Base-by-base conservation (phyloP, 2,113 vertebrate species). In the Gadus chalcogrammus region DNA sequence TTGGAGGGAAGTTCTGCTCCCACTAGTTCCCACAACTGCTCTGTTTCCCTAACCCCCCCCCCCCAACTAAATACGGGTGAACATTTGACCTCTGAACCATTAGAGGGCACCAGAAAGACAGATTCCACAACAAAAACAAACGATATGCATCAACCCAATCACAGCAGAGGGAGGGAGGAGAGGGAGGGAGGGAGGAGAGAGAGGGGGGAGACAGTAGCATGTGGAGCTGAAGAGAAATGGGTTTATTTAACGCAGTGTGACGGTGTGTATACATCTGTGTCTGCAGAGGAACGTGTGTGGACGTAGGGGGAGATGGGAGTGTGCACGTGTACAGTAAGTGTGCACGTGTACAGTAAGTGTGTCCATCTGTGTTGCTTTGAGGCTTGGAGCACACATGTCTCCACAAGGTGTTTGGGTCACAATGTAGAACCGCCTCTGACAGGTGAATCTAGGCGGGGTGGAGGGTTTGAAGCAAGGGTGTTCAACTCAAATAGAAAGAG, bases 161-260 rank as follows among this genome's bases (percentile, higher is more conserved):
- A 75, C 63, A 28, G 67, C 72, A 6, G 59, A 56, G 53, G 60
- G 70, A 28, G 17, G 28, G 69, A 20, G 1, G 27, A 1, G 18
- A 2, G n/a, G 16, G 71, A 27, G 24, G 74, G 64, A 71, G 68
- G 13, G n/a, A n/a, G n/a, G n/a, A n/a, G n/a, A n/a, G 38, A 53
- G 68, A 56, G 59, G 31, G 18, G 64, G 61, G 53, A 74, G 70
- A 16, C 31, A 68, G 24, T 38, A n/a, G 15, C 4, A 63, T 9
- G 27, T 12, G 15, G 18, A 24, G 3, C 15, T 13, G 11, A 2
- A 13, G 61, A 63, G 18, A 63, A 35, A 35, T 35, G 31, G 4
- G 31, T 35, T 35, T 5, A 35, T 35, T 35, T 35, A 35, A 5
- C 31, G 31, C 31, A 5, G 31, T 35, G 31, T 35, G 31, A 35